These are phyloP conservation scores for Dryas iulia DNA, from an alignment of 1,140 invertebrate genomes.

Conservation along the genomic window DNA sequence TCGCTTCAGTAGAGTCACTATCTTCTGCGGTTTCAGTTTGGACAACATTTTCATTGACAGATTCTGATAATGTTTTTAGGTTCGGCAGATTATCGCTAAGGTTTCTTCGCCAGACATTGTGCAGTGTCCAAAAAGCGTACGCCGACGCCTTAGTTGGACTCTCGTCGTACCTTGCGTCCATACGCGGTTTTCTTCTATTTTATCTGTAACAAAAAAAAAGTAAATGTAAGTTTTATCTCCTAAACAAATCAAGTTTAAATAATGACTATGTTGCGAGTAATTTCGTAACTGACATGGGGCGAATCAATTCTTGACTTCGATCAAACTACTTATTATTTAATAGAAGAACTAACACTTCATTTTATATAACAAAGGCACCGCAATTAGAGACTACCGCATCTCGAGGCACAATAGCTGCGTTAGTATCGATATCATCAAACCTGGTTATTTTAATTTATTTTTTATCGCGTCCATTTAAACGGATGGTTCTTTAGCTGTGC, in stretches of 20 bases:
- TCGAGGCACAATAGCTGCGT: slow-evolving; percentile 62
- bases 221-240: slow-evolving; percentile 34
- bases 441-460: slow-evolving; percentile 77
- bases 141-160: slow-evolving; percentile 70
- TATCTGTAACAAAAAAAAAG: slow-evolving; percentile 70
- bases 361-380: slow-evolving; percentile 76
- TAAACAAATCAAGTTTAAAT: slow-evolving; percentile 39
- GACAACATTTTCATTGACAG: slow-evolving; percentile 39
- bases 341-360: slow-evolving; percentile 78
- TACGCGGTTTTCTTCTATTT: slow-evolving; percentile 63
- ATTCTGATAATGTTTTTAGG: slow-evolving; percentile 29
- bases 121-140: slow-evolving; percentile 68
- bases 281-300: slow-evolving; percentile 52
- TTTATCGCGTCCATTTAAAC: slow-evolving; percentile 73
- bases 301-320: slow-evolving; percentile 53
- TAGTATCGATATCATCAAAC: slow-evolving; percentile 73
- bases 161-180: slow-evolving; percentile 64
- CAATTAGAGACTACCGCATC: slow-evolving; percentile 73
- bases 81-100: slow-evolving; percentile 28
- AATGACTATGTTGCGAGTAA: slow-evolving; percentile 42
- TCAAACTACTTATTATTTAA: slow-evolving; percentile 76
- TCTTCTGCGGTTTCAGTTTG: slow-evolving; percentile 21
- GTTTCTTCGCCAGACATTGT: slow-evolving; percentile 50
- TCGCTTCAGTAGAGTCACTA: slow-evolving; percentile 27
- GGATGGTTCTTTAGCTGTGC: slow-evolving; percentile 64